Base-by-base conservation (phyloP, 2,888 invertebrate genomes). In the Mythimna lalbum region DNA sequence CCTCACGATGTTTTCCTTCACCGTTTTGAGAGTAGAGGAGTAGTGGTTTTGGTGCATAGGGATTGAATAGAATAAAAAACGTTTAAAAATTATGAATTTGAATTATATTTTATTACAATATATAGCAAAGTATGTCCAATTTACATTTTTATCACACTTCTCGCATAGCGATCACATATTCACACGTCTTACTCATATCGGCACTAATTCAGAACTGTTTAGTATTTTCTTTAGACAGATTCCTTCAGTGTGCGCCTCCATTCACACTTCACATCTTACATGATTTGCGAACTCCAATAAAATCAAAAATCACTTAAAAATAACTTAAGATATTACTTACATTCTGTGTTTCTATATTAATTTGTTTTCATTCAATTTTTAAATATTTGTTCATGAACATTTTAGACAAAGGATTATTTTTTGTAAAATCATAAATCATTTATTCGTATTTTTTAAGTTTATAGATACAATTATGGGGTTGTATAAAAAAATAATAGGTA, bases 101-200 rank as follows among this genome's bases (percentile, higher is more conserved):
- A 85, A 84, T 81, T 83, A 83, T 81, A 83, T 85, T 84, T 80
- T 84, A 88, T 87, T 87, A 88, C 87, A 87, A 87, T 87, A 86
- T 87, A 87, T 83, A 84, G 79, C 81, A 82, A 84, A 79, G 69
- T 85, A 82, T 82, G 80, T 83, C 68, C 81, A 83, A 80, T 66
- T 82, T 81, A 82, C 71, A 81, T 78, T 72, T 65, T 73, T 86
- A 84, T 87, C 86, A 86, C 87, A 86, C 87, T 59, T 77, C 67
- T 78, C 81, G 75, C 83, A 63, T 71, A 57, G 80, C 78, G 66
- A 83, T 84, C 84, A 78, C 78, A 80, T 76, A 71, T 70, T 77
- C 67, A 81, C 80, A 77, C 55, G 49, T 69, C 72, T 36, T 60
- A 59, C 66, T 55, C 60, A 62, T 47, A 69, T 57, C 69, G 33